These are phyloP conservation scores for Argyresthia goedartella DNA, from an alignment of 2,888 invertebrate species.

Conservation along the genomic window DNA sequence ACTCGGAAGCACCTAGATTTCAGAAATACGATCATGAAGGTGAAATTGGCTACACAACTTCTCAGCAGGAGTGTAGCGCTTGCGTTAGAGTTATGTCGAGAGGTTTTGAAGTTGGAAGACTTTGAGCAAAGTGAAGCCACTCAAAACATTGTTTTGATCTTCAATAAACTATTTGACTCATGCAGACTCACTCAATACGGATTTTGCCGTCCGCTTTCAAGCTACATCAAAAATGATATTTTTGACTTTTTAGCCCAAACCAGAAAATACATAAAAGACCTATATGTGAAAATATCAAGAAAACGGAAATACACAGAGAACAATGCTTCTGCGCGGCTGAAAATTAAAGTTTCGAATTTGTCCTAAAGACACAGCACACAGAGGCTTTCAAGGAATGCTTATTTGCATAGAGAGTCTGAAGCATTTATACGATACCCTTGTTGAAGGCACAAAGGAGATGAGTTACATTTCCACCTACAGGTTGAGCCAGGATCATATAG, in stretches of 20 bases:
- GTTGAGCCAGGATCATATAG: slow-evolving; percentile 13
- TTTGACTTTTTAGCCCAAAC: background rate
- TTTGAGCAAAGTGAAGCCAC: slow-evolving; percentile 10
- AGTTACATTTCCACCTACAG: slow-evolving; percentile 4
- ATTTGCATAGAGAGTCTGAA: no score
- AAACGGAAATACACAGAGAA: background rate
- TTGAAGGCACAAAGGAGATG: no score
- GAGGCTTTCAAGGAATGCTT: no score
- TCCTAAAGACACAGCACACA: slow-evolving; percentile 3
- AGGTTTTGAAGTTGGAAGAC: background rate
- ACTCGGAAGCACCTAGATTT: no score
- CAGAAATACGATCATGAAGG: no score
- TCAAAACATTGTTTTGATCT: slow-evolving; percentile 9
- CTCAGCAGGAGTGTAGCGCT: slow-evolving; percentile 7
- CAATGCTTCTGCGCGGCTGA: background rate
- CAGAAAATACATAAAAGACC: slow-evolving; percentile 7
- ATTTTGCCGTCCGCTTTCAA: background rate
- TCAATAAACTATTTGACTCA: slow-evolving; percentile 12
- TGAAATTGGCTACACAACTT: slow-evolving; percentile 11
- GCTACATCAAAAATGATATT: slow-evolving; percentile 1
- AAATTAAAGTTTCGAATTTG: background rate
- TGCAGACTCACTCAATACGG: slow-evolving; percentile 6
- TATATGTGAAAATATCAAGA: slow-evolving; percentile 5
- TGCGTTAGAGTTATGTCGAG: slow-evolving; percentile 11
- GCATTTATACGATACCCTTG: no score